Conservation (phyloP, 2,888 invertebrate genomes). For the Ernsta delagoae region DNA sequence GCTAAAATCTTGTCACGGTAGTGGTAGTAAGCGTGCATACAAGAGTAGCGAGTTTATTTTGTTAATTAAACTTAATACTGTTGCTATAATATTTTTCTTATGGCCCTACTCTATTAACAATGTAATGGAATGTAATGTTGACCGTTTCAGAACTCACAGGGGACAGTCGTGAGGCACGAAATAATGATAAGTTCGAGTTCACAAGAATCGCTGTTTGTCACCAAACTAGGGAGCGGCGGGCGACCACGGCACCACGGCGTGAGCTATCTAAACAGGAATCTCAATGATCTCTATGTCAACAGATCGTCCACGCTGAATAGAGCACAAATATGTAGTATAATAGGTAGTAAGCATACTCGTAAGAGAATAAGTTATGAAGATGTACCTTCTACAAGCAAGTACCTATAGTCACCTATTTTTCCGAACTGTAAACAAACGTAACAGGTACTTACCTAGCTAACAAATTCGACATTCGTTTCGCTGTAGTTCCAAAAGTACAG, state of each 20-base stretch:
- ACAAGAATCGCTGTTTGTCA: conserved; percentile 46
- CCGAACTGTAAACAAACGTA: too few species aligned
- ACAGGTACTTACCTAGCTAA: too few species aligned
- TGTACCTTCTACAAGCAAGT: too few species aligned
- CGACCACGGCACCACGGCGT: neutral
- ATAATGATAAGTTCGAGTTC: conserved; percentile 41
- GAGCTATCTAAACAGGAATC: neutral
- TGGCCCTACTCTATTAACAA: conserved; percentile 16
- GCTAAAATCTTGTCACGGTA: conserved; percentile 39
- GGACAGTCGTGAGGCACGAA: conserved; percentile 54
- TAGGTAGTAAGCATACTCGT: too few species aligned
- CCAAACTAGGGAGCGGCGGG: conserved; percentile 46
- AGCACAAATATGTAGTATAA: neutral
- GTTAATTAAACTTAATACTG: conserved; percentile 64
- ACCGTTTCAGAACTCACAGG: conserved; percentile 40
- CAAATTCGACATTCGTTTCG: too few species aligned
- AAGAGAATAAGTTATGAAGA: too few species aligned
- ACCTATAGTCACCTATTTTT: too few species aligned
- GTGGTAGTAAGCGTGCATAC: conserved; percentile 38
- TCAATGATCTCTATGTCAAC: neutral
- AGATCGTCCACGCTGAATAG: neutral
- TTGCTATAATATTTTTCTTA: conserved; percentile 9
- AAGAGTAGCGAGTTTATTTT: conserved; percentile 53
- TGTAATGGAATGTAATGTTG: conserved; percentile 15
- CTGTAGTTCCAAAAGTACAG: too few species aligned